Base-by-base conservation (phyloP, 2,797 vertebrate genomes). In the Ciconia nigra region DNA sequence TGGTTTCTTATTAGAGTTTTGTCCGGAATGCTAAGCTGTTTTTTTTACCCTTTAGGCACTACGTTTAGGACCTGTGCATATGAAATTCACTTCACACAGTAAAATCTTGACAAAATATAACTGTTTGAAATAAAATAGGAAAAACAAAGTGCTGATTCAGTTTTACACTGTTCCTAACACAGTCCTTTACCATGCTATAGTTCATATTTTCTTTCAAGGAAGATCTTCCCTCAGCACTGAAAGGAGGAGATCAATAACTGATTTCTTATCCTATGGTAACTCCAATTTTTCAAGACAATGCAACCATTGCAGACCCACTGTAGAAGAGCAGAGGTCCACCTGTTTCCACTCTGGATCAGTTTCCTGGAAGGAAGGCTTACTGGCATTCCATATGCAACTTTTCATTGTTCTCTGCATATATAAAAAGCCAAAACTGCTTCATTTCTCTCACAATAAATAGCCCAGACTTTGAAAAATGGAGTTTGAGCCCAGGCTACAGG, bases 161-260 rank as follows among this genome's bases (percentile, higher is more conserved):
- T 89, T 91, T 86, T 84, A 73, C 9, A 21, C 13, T 55, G 25
- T 57, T 93, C 71, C 65, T 86, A 66, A 92, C 42, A 78, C n/a
- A 52, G 6, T 61, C 51, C 19, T 84, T 63, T 87, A 69, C 16
- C 10, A 12, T 28, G 28, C 65, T 52, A 18, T 8, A 76, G 59
- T 83, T 84, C 21, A 25, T 76, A 25, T 4, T 78, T 90, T 86
- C 73, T 94, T 91, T 94, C 82, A 69, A 61, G 41, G 57, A 72
- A 65, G 84, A 66, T 42, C 57, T 76, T 89, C 88, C 70, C 91
- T 95, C 71, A 93, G 54, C 74, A 79, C 31, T 83, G 76, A 96
- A 93, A 89, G 42, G 55, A 86, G 42, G 20, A 85, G 51, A 90
- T 15, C 24, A 74, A 2, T 47, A 71, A 82, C 13, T 24, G 24